phyloP scores from a whole-genome alignment of 2,113 vertebrate genomes.

The Anser cygnoides region DNA sequence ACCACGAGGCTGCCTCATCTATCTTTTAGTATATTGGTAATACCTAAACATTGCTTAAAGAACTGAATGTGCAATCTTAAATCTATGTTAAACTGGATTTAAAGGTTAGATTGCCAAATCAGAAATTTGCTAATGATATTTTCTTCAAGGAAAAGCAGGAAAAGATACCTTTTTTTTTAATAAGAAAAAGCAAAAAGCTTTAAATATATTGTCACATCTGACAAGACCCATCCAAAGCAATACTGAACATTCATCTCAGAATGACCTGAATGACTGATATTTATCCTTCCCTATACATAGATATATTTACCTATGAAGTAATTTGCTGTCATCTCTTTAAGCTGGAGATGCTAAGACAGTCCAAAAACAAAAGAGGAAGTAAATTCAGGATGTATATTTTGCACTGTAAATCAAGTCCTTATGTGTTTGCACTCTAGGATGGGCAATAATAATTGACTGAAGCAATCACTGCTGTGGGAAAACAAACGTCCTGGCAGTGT shows the following conservation, averaged over 20 bases:
- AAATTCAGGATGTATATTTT: conserved; percentile 52
- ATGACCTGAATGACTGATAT: neutral
- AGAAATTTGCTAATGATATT: neutral
- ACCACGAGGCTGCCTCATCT: conserved; percentile 75
- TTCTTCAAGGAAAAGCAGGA: neutral
- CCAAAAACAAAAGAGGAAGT: neutral
- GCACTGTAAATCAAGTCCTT: conserved; percentile 59
- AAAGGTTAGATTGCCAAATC: neutral
- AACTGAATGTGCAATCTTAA: conserved; percentile 31
- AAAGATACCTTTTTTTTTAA: neutral
- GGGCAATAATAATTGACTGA: conserved; percentile 63
- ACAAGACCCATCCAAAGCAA: neutral
- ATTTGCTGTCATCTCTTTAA: neutral
- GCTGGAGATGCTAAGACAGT: neutral
- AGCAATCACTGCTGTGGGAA: conserved; percentile 68
- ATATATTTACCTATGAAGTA: conserved; percentile 8
- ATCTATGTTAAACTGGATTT: conserved; percentile 11
- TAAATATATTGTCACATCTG: neutral
- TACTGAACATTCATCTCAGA: neutral
- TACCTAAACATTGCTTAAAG: conserved; percentile 74
- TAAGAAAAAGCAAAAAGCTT: neutral
- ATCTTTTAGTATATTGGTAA: conserved; percentile 75
- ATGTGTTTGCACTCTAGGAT: conserved; percentile 39
- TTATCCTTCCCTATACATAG: neutral
- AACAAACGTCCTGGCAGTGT: conserved; percentile 34